Conservation (phyloP, 2,113 vertebrate species). For the Heloderma charlesbogerti region DNA sequence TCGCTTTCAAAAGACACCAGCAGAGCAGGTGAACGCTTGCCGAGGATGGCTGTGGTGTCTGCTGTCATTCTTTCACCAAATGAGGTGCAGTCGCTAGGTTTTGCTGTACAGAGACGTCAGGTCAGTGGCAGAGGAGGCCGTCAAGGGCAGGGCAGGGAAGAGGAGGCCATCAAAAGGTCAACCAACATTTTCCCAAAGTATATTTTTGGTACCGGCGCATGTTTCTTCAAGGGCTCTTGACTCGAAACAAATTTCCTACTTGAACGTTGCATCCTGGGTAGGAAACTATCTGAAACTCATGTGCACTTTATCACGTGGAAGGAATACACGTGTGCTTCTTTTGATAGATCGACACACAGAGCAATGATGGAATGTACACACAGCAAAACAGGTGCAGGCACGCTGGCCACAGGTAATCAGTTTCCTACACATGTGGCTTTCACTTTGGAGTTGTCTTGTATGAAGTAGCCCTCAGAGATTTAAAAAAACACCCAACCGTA, state of each 20-base stretch:
- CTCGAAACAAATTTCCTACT: neutral
- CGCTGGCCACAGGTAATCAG: no score
- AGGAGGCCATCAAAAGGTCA: no score
- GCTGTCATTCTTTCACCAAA: constrained; percentile 71
- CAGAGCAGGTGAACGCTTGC: constrained; percentile 78
- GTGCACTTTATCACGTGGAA: neutral
- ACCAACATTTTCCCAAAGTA: neutral
- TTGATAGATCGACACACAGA: neutral
- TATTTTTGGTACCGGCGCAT: neutral
- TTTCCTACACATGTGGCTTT: neutral
- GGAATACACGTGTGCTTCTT: neutral
- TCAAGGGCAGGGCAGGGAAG: neutral
- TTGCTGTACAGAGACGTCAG: constrained; percentile 59
- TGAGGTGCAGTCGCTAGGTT: constrained; percentile 52
- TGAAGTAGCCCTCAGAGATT: neutral
- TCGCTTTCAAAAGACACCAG: constrained; percentile 70
- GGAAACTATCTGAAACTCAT: neutral
- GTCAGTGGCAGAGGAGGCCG: constrained; percentile 55
- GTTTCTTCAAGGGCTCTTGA: neutral
- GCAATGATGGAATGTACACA: no score
- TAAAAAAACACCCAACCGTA: neutral
- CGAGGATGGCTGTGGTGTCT: constrained; percentile 57
- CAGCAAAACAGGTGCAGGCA: neutral
- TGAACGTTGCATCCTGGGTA: neutral
- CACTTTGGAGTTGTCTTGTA: neutral